Evolutionary conservation across 2,113 vertebrate species (phyloP), one percentile per base, ranked within the genome.

Genomic region (Dicentrarchus labrax): DNA sequence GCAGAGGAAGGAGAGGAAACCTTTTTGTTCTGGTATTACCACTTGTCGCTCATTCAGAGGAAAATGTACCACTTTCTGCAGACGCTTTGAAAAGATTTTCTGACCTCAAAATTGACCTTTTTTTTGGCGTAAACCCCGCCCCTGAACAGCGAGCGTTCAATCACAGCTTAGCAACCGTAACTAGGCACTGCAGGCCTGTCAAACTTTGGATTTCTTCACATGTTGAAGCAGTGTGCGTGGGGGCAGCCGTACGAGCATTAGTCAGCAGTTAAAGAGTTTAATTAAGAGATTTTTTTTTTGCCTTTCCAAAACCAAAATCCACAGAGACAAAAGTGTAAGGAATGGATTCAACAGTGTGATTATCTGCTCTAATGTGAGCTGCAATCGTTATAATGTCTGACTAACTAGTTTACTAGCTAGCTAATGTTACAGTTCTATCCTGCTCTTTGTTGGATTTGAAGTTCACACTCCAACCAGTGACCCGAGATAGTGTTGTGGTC

Each of bases 21-120:
- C 75, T 17, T 61, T 30, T 86, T 73, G 22, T 38, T 84, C 79
- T 50, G n/a, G 53, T 47, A 1, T 50, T 38, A 39, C 45, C 30
- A 30, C 66, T 78, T 15, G 24, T 64, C 9, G 30, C 67, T 78
- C 30, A 50, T 61, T 61, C 39, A 47, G 74, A 56, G n/a, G 72
- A 69, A 76, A 65, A 60, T 64, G 4, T 30, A 51, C 9, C 68
- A 38, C 48, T 76, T 15, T 69, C 41, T 47, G 17, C 47, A 56
- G 62, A 72, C 22, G 51, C 47, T 65, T 17, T 8, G 2, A 59
- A 68, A 13, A 70, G n/a, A 53, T 66, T 62, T 47, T 47, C 19
- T 65, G 39, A 79, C 48, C 41, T 53, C 2, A 54, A 66, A 80
- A 79, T 39, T 64, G 59, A 54, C 38, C 57, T 3, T 2, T 56